These are phyloP conservation scores for Pseudachorutes palmiensis DNA, from an alignment of 1,140 invertebrate species.

Conservation along the genomic window DNA sequence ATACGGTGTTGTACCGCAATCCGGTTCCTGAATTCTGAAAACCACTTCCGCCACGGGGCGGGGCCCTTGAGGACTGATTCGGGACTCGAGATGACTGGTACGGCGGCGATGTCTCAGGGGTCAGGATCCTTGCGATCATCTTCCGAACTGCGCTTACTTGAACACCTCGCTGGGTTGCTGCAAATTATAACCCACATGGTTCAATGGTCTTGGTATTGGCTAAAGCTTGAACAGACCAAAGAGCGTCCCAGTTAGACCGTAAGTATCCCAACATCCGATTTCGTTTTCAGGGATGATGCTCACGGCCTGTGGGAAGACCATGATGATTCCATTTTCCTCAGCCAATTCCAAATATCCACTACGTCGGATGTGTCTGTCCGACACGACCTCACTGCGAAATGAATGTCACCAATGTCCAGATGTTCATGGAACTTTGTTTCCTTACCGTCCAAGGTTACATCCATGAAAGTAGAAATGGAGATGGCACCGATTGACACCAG, in stretches of 20 bases:
- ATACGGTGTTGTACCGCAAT: no score
- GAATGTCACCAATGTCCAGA: no score
- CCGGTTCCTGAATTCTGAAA: no score
- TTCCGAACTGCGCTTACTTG: not conserved
- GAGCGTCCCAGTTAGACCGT: slow-evolving; percentile 3
- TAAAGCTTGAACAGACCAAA: not conserved
- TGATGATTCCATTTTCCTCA: slow-evolving; percentile 30
- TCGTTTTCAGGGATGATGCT: not conserved
- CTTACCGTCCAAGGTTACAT: slow-evolving; percentile 30
- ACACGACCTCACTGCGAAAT: slow-evolving; percentile 20
- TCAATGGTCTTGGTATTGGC: not conserved
- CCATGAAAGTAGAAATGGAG: slow-evolving; percentile 37
- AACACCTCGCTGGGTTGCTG: slow-evolving; percentile 2
- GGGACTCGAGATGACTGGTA: not conserved
- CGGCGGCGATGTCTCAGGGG: not conserved
- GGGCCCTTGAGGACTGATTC: not conserved
- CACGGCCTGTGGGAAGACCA: slow-evolving; percentile 31
- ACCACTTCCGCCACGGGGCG: no score
- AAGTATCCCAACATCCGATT: slow-evolving; percentile 27
- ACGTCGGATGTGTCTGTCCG: slow-evolving; percentile 17
- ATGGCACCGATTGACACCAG: slow-evolving; percentile 15
- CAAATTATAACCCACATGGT: not conserved
- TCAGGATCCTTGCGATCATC: not conserved
- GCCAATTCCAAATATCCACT: slow-evolving; percentile 32
- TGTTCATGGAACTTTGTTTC: no score